Conservation (phyloP, 2,113 vertebrate genomes). For the Hippoglossus stenolepis region DNA sequence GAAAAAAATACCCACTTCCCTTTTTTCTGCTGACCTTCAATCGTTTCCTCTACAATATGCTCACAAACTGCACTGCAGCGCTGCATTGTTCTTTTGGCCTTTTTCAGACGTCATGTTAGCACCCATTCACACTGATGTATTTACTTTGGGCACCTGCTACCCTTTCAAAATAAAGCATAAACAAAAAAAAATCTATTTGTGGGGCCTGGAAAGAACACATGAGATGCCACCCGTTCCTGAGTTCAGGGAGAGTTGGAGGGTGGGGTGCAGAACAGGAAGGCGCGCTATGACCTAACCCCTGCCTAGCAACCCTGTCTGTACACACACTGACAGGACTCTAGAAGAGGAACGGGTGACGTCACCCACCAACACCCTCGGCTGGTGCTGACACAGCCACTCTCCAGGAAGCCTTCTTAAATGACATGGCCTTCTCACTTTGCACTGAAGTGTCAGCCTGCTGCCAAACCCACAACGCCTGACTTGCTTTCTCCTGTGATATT, state of each 20-base stretch:
- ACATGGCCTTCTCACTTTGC: background rate
- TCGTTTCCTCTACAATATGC: constrained; percentile 58
- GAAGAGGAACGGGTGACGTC: constrained; percentile 38
- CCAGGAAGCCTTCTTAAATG: constrained; percentile 38
- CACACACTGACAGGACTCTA: constrained; percentile 8
- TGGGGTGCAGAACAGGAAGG: constrained; percentile 20
- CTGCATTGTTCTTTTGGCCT: constrained; percentile 37
- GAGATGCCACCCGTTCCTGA: constrained; percentile 60
- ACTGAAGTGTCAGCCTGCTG: background rate
- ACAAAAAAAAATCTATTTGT: constrained; percentile 53
- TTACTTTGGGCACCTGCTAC: constrained; percentile 22
- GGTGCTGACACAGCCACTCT: constrained; percentile 48
- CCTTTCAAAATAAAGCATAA: constrained; percentile 49
- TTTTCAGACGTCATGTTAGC: constrained; percentile 46
- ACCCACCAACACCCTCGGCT: constrained; percentile 31
- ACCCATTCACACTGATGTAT: constrained; percentile 35
- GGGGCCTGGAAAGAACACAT: constrained; percentile 60
- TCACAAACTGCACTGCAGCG: constrained; percentile 1
- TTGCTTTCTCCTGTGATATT: constrained; percentile 14
- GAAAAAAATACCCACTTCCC: constrained; percentile 53
- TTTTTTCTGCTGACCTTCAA: constrained; percentile 51
- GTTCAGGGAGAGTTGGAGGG: constrained; percentile 52
- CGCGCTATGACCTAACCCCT: constrained; percentile 25
- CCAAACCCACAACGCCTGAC: background rate
- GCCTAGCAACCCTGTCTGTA: constrained; percentile 13